A percentile compares a stretch with the other conserved stretches of the same genome.
Conservation (phyloP, 2,888 invertebrate species). For the Heliconius cydno region DNA sequence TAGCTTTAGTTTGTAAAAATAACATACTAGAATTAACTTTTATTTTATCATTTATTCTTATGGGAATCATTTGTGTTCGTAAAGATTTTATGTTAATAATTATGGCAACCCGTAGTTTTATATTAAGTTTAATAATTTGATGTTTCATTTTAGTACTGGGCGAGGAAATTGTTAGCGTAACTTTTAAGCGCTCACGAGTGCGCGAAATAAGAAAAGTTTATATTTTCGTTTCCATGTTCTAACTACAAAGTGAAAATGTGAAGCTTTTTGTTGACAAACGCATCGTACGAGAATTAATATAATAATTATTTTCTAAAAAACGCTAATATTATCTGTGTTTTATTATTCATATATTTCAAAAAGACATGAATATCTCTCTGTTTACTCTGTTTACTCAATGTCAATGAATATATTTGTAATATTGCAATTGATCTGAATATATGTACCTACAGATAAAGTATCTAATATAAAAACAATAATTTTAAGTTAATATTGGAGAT, state of each 20-base stretch:
- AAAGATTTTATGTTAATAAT: background rate
- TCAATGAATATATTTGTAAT: background rate
- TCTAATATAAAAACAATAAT: background rate
- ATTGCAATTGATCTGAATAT: background rate
- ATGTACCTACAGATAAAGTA: background rate
- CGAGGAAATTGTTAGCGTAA: constrained; percentile 26
- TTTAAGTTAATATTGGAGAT: background rate
- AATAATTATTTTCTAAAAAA: background rate
- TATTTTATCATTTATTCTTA: background rate
- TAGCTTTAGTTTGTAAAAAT: background rate
- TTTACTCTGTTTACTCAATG: too few species aligned
- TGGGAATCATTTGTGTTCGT: background rate
- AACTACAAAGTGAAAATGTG: constrained; percentile 23
- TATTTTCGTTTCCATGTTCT: constrained; percentile 28
- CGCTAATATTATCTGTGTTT: background rate
- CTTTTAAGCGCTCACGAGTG: constrained; percentile 25
- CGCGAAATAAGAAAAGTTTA: constrained; percentile 29
- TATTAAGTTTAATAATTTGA: constrained; percentile 13
- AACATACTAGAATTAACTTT: background rate
- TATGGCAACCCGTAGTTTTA: constrained; percentile 6
- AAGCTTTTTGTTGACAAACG: constrained; percentile 6
- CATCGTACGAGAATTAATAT: constrained; percentile 1
- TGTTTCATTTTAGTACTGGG: constrained; percentile 14
- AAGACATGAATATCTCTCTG: too few species aligned
- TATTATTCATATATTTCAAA: background rate